Base-by-base conservation (phyloP, 1,140 invertebrate genomes). In the Cydia pomonella region DNA sequence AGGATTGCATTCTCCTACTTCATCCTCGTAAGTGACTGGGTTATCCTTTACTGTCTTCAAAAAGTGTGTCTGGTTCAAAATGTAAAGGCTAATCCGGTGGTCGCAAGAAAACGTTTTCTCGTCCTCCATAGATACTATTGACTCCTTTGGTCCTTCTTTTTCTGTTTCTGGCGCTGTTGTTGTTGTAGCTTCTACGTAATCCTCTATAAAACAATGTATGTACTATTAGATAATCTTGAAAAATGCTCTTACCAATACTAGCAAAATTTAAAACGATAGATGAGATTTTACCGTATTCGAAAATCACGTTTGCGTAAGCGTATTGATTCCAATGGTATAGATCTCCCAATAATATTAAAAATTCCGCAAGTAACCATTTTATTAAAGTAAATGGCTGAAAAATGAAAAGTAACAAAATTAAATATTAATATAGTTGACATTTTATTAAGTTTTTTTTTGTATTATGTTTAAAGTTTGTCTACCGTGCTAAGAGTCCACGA, bases 41-140 rank as follows among this genome's bases (percentile, higher is more conserved):
- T 87, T 82, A 12, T 90, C 89, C 29, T 92, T 92, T 75, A 93
- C 94, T 13, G 93, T 91, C 53, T 88, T 83, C 44, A 94, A 84
- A 74, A 95, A 94, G 44, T 93, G 89, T 0, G 93, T 92, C 75
- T 96, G 95, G 80, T 96, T 94, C 77, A 97, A 88, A 25, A 96
- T 94, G 82, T 95, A 97, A 2, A 97, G 82, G 44, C 94, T 94
- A 44, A 95, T 94, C 73, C 94, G 93, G 80, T 95, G 94, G 82
- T 97, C 96, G 84, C 96, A 97, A 9, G 87, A 92, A 75, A 92
- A 93, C 6, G 85, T 82, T 47, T 89, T 88, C 27, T 94, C 92
- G 9, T 94, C 84, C 75, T 93, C 79, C 76, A 89, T 85, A 2
- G 77, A 79, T 75, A 83, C 82, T 74, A 83, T 82, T 18, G 86